phyloP scores from a whole-genome alignment of 2,888 invertebrate species.

The Uloborus plumipes region DNA sequence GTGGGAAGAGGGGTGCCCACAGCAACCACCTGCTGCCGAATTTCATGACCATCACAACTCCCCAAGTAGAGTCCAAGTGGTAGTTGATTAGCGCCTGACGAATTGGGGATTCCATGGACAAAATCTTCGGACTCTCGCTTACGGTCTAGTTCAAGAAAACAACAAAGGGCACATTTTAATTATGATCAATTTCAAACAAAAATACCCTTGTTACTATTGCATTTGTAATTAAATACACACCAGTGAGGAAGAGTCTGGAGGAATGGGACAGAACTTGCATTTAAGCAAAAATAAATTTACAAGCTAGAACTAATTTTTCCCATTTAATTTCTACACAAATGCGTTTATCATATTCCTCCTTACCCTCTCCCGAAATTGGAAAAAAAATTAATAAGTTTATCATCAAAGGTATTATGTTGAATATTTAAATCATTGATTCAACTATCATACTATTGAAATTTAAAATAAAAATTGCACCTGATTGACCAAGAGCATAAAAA shows the following conservation, averaged over 20 bases:
- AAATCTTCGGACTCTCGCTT: slow-evolving; percentile 74
- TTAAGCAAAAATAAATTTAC: neutral
- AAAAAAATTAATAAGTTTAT: neutral
- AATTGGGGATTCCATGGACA: slow-evolving; percentile 28
- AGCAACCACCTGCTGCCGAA: slow-evolving; percentile 94
- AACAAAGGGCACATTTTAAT: neutral
- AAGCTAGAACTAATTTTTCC: no score
- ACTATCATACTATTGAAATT: no score
- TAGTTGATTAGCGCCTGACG: slow-evolving; percentile 43
- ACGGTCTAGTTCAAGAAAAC: slow-evolving; percentile 72
- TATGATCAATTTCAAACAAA: neutral
- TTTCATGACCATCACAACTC: slow-evolving; percentile 79
- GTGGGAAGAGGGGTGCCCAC: slow-evolving; percentile 95
- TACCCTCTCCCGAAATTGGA: no score
- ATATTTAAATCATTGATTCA: neutral
- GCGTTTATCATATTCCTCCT: no score
- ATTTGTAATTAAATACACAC: no score
- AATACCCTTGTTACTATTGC: neutral
- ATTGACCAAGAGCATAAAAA: no score
- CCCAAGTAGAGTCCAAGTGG: slow-evolving; percentile 71
- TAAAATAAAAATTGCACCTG: no score
- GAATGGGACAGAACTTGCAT: no score
- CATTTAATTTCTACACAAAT: no score
- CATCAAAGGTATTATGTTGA: neutral
- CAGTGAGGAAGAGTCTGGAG: no score